These are phyloP conservation scores for Cherax destructor DNA, from an alignment of 1,140 invertebrate genomes.

Conservation along the genomic window DNA sequence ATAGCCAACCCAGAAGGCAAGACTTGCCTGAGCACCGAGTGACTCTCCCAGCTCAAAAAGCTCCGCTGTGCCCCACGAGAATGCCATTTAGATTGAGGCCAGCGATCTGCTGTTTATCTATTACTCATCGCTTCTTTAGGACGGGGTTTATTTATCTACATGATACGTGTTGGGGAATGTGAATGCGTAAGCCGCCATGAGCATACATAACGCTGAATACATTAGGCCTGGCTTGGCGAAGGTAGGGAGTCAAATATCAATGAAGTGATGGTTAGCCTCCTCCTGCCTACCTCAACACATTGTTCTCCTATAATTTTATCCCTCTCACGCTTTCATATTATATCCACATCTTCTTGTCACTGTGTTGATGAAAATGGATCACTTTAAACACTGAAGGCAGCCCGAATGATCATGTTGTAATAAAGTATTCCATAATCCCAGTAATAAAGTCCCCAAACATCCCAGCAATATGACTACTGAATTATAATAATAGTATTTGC, in stretches of 20 bases:
- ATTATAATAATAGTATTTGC: too few species aligned
- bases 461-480: too few species aligned
- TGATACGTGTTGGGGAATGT: conserved; percentile 4
- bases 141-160: neutral
- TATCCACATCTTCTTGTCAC: neutral
- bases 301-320: neutral
- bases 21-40: neutral
- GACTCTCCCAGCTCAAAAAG: neutral
- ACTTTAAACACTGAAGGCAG: too few species aligned
- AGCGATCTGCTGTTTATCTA: neutral
- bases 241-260: neutral
- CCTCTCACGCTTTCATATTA: neutral
- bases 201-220: neutral
- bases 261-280: neutral
- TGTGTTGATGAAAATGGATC: too few species aligned
- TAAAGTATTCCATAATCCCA: too few species aligned
- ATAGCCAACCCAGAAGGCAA: neutral
- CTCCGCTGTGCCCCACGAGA: neutral
- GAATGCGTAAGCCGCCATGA: neutral
- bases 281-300: neutral
- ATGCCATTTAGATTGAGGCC: neutral
- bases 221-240: neutral
- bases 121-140: neutral
- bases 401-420: too few species aligned
- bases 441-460: too few species aligned